These are phyloP conservation scores for Colius striatus DNA, from an alignment of 2,113 vertebrate species.

Conservation along the genomic window DNA sequence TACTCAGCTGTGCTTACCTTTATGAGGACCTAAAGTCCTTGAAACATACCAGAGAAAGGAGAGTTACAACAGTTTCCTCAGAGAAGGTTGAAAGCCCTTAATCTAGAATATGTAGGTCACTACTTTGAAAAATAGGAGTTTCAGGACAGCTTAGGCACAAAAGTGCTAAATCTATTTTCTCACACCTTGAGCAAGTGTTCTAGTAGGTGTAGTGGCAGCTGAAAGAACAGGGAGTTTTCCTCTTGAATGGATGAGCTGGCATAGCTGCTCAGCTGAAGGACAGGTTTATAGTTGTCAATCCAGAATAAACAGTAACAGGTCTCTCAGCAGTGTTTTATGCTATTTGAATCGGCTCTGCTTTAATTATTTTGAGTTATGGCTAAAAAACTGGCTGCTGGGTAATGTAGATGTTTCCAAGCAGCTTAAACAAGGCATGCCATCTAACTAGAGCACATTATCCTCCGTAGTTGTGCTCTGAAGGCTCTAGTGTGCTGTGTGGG, in stretches of 20 bases:
- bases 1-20: not conserved
- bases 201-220: not conserved
- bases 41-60: not conserved
- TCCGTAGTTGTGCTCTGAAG: not conserved
- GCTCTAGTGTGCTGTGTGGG: not conserved
- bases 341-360: not conserved
- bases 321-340: not conserved
- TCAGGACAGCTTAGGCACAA: not conserved
- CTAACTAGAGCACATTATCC: not conserved
- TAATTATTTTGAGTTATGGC: not conserved
- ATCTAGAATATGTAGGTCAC: not conserved
- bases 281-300: not conserved
- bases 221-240: not conserved
- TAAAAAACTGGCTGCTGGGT: not conserved
- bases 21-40: not conserved
- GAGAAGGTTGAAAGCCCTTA: not conserved
- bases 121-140: not conserved
- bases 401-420: not conserved
- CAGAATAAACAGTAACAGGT: not conserved
- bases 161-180: not conserved
- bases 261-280: not conserved
- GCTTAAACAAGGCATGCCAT: not conserved
- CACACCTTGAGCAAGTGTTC: not conserved
- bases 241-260: fast-evolving
- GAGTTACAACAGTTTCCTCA: not conserved